A percentile compares a stretch with the other conserved stretches of the same genome.
Evolutionary conservation across 37 sponge, comb jelly and placozoan species (phyloP).

Genomic region (Tethya wilhelma): DNA sequence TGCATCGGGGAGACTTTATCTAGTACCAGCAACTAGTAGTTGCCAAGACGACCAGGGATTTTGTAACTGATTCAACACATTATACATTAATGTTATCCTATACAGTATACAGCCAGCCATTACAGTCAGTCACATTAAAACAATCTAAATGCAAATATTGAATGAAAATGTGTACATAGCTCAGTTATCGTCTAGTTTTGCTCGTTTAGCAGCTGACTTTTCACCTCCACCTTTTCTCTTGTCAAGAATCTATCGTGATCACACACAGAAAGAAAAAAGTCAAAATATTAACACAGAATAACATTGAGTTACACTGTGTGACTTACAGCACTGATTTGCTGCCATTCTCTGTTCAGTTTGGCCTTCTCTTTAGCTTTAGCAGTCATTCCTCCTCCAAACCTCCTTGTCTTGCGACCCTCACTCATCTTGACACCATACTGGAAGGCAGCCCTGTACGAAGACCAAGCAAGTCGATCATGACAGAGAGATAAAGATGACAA

Average conservation of each 20-base stretch:
- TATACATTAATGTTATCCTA: too few species aligned
- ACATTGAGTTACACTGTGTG: too few species aligned
- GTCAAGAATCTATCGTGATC: slow-evolving; percentile 16
- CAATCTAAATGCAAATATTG: too few species aligned
- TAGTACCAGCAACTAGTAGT: slow-evolving; percentile 25
- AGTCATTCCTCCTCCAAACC: slow-evolving; percentile 45
- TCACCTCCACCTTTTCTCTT: slow-evolving; percentile 2
- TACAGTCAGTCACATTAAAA: too few species aligned
- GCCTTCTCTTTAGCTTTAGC: slow-evolving; percentile 86
- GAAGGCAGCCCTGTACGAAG: slow-evolving; percentile 92
- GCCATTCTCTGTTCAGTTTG: slow-evolving; percentile 97
- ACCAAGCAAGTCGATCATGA: background rate
- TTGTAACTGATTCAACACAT: background rate
- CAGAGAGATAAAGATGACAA: background rate
- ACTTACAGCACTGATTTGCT: slow-evolving; percentile 85
- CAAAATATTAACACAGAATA: too few species aligned
- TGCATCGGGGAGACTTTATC: slow-evolving; percentile 37
- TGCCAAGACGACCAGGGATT: background rate
- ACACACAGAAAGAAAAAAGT: too few species aligned
- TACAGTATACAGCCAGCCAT: too few species aligned
- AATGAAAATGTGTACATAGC: too few species aligned
- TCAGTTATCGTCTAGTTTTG: slow-evolving; percentile 16
- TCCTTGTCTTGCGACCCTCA: slow-evolving; percentile 91
- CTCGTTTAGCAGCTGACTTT: background rate
- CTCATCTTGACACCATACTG: slow-evolving; percentile 99